phyloP scores from a whole-genome alignment of 2,888 invertebrate species.

The Auanema freiburgensis region DNA sequence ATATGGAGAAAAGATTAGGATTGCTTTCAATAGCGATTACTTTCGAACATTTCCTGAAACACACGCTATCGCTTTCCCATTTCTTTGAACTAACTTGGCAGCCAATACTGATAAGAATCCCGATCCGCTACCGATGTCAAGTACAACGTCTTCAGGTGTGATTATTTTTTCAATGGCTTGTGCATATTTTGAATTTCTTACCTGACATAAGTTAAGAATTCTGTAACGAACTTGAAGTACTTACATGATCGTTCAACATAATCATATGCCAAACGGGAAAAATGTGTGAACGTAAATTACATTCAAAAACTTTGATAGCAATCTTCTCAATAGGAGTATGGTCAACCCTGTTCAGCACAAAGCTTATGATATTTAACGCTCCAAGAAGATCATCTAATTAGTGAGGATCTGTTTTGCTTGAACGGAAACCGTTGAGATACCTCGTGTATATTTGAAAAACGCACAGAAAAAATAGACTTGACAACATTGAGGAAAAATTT shows the following conservation, averaged over 20 bases:
- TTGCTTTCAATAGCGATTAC: too few relatives aligned
- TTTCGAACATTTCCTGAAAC: constrained; percentile 16
- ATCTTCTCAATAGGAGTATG: not conserved
- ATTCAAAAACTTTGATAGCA: constrained; percentile 2
- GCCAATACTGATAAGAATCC: constrained; percentile 35
- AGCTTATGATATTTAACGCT: too few relatives aligned
- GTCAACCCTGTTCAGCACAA: too few relatives aligned
- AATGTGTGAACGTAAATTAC: constrained; percentile 24
- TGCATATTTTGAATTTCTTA: constrained; percentile 11
- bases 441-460: too few relatives aligned
- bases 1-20: too few relatives aligned
- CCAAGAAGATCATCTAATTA: too few relatives aligned
- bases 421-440: too few relatives aligned
- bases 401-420: too few relatives aligned
- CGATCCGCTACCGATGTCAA: constrained; percentile 42
- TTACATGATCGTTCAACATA: constrained; percentile 37
- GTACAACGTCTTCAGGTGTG: constrained; percentile 23
- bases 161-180: constrained; percentile 20
- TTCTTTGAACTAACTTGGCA: constrained; percentile 21
- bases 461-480: too few relatives aligned
- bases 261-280: constrained; percentile 40
- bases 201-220: not conserved
- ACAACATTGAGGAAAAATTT: too few relatives aligned
- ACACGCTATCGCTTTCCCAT: not conserved
- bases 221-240: constrained; percentile 1